A percentile compares a stretch with the other conserved stretches of the same genome.
Conservation (phyloP, 1,140 invertebrate species). For the Dysdera silvatica region DNA sequence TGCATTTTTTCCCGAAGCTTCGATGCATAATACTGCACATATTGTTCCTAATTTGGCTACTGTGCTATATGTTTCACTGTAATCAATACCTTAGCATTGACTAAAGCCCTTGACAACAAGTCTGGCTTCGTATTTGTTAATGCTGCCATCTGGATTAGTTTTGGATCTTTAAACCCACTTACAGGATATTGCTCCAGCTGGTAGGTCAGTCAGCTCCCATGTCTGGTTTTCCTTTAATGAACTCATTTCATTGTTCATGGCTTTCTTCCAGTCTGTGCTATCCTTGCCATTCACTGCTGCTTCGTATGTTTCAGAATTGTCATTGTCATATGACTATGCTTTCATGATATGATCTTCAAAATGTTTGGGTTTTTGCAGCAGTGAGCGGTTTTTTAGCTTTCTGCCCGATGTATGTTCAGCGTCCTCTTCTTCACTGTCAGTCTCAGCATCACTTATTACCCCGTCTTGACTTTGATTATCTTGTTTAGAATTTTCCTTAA, state of each 20-base stretch:
- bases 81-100: conserved; percentile 16
- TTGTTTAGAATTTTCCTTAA: neutral
- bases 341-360: too few relatives aligned
- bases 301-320: neutral
- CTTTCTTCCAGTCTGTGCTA: conserved; percentile 9
- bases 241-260: conserved; percentile 20
- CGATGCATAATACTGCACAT: too few relatives aligned
- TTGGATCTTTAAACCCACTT: conserved; percentile 24
- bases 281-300: conserved; percentile 31
- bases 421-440: too few relatives aligned
- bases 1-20: too few relatives aligned
- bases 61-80: conserved; percentile 4
- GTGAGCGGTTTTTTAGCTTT: too few relatives aligned
- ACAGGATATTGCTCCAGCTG: neutral
- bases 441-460: neutral
- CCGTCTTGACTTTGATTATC: neutral
- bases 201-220: neutral
- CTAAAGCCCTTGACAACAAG: conserved; percentile 4
- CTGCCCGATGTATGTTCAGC: too few relatives aligned
- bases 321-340: too few relatives aligned
- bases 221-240: conserved; percentile 10
- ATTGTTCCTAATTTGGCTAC: conserved; percentile 1
- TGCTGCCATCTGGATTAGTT: conserved; percentile 11
- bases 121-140: conserved; percentile 13
- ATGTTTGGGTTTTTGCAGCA: too few relatives aligned